These are phyloP conservation scores for Calyptomena viridis DNA, from an alignment of 2,113 vertebrate genomes.

Conservation along the genomic window DNA sequence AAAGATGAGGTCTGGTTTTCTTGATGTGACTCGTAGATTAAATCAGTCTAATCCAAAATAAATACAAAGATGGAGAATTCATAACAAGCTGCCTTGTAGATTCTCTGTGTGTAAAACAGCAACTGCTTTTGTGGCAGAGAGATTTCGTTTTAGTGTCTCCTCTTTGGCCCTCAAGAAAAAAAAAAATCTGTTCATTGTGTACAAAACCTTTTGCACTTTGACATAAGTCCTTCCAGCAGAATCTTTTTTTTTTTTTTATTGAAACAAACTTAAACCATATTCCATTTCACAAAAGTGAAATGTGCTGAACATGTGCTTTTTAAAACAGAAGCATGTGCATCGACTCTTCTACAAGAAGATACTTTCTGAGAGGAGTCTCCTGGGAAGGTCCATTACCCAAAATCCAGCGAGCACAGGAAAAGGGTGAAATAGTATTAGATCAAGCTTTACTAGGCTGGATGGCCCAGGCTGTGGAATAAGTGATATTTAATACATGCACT, in stretches of 20 bases:
- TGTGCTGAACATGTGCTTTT: conserved; percentile 81
- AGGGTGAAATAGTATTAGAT: conserved; percentile 66
- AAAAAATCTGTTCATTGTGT: conserved; percentile 54
- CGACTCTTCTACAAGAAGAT: conserved; percentile 68
- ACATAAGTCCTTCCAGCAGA: conserved; percentile 76
- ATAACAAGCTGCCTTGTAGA: conserved; percentile 19
- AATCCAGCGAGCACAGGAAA: conserved; percentile 74
- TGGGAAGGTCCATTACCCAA: conserved; percentile 75
- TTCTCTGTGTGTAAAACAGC: conserved; percentile 23
- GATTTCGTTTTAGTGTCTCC: conserved; percentile 43
- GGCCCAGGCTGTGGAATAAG: conserved; percentile 66
- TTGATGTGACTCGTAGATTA: conserved; percentile 65
- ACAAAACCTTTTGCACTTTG: conserved; percentile 79
- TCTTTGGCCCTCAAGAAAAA: conserved; percentile 18
- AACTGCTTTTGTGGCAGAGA: conserved; percentile 42
- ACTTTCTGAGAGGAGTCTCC: conserved; percentile 69
- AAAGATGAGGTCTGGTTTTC: conserved; percentile 43
- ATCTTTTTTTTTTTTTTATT: conserved; percentile 48
- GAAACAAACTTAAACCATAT: conserved; percentile 80
- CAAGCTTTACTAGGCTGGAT: conserved; percentile 67
- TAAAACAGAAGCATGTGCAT: conserved; percentile 75
- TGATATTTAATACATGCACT: conserved; percentile 77
- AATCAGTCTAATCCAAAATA: conserved; percentile 69
- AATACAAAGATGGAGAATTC: conserved; percentile 54
- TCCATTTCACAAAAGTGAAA: conserved; percentile 78